Conservation (phyloP, 2,113 vertebrate species). For the human region DNA sequence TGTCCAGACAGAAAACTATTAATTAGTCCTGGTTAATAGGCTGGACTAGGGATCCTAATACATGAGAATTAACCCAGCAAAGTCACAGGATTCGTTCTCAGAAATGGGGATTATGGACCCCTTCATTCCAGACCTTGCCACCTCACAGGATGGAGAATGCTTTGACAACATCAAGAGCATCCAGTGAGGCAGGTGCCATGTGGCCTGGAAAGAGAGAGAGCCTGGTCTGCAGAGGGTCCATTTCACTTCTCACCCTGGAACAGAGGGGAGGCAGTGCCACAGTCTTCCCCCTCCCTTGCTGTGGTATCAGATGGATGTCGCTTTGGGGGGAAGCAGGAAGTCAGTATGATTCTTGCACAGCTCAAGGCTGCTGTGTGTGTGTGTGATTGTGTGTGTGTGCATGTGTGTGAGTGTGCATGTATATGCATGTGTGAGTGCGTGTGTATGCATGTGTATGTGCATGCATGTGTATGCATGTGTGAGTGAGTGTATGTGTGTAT, state of each 20-base stretch:
- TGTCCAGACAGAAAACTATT: fast-evolving
- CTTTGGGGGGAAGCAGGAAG: neutral
- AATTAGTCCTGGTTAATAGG: neutral
- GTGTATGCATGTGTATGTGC: no score
- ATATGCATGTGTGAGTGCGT: no score
- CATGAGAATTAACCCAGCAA: neutral
- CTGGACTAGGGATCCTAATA: neutral
- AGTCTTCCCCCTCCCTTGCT: no score
- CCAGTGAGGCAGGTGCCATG: neutral
- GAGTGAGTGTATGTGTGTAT: no score
- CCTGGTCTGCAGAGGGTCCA: fast-evolving
- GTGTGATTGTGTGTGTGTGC: neutral
- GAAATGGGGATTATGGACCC: neutral
- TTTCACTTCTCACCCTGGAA: no score
- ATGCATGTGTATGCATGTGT: neutral
- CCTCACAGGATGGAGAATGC: no score
- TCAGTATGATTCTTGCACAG: neutral
- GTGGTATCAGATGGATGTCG: neutral
- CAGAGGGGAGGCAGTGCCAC: neutral
- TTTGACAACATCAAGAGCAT: neutral
- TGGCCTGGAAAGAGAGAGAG: neutral
- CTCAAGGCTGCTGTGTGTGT: neutral
- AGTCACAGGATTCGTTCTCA: neutral
- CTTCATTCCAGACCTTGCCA: neutral
- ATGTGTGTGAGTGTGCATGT: no score